Evolutionary conservation across 2,113 vertebrate genomes (phyloP).

Genomic region (Coreoperca whiteheadi): DNA sequence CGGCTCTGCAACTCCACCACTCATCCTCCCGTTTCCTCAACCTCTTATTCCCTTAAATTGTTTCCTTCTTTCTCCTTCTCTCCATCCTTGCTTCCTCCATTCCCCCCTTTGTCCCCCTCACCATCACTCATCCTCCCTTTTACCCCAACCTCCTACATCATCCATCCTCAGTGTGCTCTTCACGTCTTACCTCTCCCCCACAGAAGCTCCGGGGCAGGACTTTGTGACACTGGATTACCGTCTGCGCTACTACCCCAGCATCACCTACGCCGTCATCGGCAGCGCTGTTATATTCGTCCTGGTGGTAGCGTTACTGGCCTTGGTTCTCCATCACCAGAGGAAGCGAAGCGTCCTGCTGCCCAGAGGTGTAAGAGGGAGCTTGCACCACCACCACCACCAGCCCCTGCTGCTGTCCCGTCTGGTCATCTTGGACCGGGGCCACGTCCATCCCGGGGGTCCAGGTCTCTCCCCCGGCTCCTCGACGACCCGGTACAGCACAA

Average conservation of each 20-base stretch:
- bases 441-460: slow-evolving; percentile 72
- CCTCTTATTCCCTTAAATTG: slow-evolving; percentile 7
- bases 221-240: slow-evolving; percentile 94
- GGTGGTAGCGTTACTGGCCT: slow-evolving; percentile 92
- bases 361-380: slow-evolving; percentile 77
- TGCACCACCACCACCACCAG: slow-evolving; percentile 87
- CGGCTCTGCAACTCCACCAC: slow-evolving; percentile 29
- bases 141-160: background rate
- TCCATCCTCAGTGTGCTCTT: slow-evolving; percentile 10
- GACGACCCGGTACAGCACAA: slow-evolving; percentile 87
- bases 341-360: slow-evolving; percentile 94
- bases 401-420: slow-evolving; percentile 94
- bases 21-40: slow-evolving; percentile 30
- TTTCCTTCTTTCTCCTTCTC: background rate
- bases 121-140: background rate
- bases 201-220: slow-evolving; percentile 93
- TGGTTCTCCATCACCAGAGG: slow-evolving; percentile 96
- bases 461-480: slow-evolving; percentile 84
- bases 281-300: slow-evolving; percentile 96
- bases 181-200: background rate
- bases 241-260: slow-evolving; percentile 95
- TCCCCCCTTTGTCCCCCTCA: background rate
- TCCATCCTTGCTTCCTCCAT: background rate
- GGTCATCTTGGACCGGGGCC: slow-evolving; percentile 93
- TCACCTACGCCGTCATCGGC: slow-evolving; percentile 96